A percentile compares a stretch with the other conserved stretches of the same genome.
Evolutionary conservation across 2,113 vertebrate genomes (phyloP).

Genomic region (Speoplatyrhinus poulsoni): DNA sequence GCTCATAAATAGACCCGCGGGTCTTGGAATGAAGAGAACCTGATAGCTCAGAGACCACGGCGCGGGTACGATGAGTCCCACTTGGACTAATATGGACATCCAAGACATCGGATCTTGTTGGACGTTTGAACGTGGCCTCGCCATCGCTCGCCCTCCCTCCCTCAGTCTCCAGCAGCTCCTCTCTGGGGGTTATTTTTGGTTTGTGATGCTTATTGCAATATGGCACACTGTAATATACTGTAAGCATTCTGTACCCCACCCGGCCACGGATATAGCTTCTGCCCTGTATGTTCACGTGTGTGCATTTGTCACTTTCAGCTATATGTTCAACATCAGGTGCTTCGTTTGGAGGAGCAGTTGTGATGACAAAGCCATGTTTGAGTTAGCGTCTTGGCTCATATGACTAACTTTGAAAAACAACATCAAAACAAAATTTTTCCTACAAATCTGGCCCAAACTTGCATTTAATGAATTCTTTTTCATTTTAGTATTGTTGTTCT

Average conservation of each 20-base stretch:
- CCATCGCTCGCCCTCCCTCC: constrained; percentile 39
- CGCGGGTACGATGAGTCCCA: constrained; percentile 53
- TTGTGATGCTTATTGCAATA: constrained; percentile 53
- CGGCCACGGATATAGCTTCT: constrained; percentile 43
- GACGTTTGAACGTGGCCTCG: constrained; percentile 53
- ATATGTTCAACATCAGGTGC: not conserved
- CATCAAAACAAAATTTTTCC: not conserved
- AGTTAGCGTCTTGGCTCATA: too few species aligned
- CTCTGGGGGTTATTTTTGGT: constrained; percentile 67
- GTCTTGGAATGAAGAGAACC: constrained; percentile 81
- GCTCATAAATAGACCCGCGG: constrained; percentile 76
- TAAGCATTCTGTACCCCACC: constrained; percentile 35
- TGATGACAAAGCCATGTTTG: not conserved
- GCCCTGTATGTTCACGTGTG: constrained; percentile 48
- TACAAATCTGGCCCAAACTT: not conserved
- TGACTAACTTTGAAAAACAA: not conserved
- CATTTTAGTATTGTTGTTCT: not conserved
- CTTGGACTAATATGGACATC: constrained; percentile 82
- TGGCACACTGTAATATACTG: constrained; percentile 23
- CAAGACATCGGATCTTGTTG: constrained; percentile 60
- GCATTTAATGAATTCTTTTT: not conserved
- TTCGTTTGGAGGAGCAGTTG: not conserved
- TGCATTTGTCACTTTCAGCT: not conserved
- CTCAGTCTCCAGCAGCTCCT: constrained; percentile 26
- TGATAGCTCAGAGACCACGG: constrained; percentile 68